Evolutionary conservation across 1,140 invertebrate genomes (phyloP).

Genomic region (Lasioglossum baleicum): DNA sequence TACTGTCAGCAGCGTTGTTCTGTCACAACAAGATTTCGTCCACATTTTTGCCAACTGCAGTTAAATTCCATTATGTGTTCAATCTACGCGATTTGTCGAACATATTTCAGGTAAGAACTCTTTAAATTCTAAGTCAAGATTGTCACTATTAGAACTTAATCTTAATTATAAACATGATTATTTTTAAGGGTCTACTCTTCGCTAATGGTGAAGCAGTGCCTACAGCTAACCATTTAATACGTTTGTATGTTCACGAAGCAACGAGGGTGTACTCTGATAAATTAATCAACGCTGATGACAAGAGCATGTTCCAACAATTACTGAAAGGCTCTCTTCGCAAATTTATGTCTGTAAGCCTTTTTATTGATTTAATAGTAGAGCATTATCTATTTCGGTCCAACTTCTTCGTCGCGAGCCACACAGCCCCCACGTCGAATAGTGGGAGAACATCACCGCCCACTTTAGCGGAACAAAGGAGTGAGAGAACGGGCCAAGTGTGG

Average conservation of each 20-base stretch:
- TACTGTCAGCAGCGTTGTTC: conserved; percentile 87
- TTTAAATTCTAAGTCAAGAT: not conserved
- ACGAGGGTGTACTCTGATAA: conserved; percentile 95
- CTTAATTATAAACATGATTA: not conserved
- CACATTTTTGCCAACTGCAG: conserved; percentile 93
- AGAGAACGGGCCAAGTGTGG: too few relatives aligned
- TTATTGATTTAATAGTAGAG: not conserved
- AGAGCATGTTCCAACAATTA: conserved; percentile 87
- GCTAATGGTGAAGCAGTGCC: conserved; percentile 88
- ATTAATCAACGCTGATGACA: conserved; percentile 85
- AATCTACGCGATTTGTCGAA: conserved; percentile 96
- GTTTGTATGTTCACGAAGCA: conserved; percentile 94
- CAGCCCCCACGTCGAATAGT: too few relatives aligned
- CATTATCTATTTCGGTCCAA: not conserved
- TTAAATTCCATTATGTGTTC: conserved; percentile 97
- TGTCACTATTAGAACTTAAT: not conserved
- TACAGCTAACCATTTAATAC: conserved; percentile 85
- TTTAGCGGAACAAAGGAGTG: too few relatives aligned
- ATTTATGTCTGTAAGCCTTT: conserved; percentile 85
- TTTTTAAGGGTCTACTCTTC: conserved; percentile 91
- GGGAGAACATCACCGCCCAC: too few relatives aligned
- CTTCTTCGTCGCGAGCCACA: too few relatives aligned
- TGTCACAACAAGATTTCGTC: conserved; percentile 89
- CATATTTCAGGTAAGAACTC: conserved; percentile 86
- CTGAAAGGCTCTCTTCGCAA: conserved; percentile 90